phyloP scores from a whole-genome alignment of 2,888 invertebrate genomes.

The Meghimatium bilineatum region DNA sequence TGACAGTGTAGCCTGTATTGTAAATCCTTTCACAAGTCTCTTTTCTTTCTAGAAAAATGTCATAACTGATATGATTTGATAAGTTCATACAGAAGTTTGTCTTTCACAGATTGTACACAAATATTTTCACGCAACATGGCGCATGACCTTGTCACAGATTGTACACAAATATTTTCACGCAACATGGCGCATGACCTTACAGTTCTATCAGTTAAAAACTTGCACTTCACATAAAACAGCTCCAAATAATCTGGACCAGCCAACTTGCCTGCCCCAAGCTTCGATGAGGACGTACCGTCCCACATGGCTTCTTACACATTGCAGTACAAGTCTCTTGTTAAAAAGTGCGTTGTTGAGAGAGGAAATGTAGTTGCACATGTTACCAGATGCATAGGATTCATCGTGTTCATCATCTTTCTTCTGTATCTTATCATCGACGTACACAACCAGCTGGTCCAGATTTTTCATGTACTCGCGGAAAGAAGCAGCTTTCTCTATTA shows the following conservation, averaged over 20 bases:
- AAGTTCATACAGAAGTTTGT: too few species aligned
- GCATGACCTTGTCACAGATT: not conserved
- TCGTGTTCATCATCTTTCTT: slow-evolving; percentile 59
- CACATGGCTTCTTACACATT: slow-evolving; percentile 76
- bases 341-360: slow-evolving; percentile 79
- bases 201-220: slow-evolving; percentile 64
- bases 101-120: too few species aligned
- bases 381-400: slow-evolving; percentile 68
- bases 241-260: slow-evolving; percentile 79
- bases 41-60: too few species aligned
- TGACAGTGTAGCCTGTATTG: too few species aligned
- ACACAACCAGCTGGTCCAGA: slow-evolving; percentile 79
- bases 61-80: too few species aligned
- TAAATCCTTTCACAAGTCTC: too few species aligned
- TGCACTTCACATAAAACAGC: slow-evolving; percentile 80
- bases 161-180: not conserved
- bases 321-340: slow-evolving; percentile 78
- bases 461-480: slow-evolving; percentile 78
- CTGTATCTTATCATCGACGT: slow-evolving; percentile 77
- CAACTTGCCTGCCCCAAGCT: slow-evolving; percentile 78
- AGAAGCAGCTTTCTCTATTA: slow-evolving; percentile 62
- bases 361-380: slow-evolving; percentile 78
- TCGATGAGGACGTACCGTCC: slow-evolving; percentile 79
- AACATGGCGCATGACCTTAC: not conserved
- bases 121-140: not conserved